Conservation (phyloP, 1,140 invertebrate species). For the Solenopsis fugax region DNA sequence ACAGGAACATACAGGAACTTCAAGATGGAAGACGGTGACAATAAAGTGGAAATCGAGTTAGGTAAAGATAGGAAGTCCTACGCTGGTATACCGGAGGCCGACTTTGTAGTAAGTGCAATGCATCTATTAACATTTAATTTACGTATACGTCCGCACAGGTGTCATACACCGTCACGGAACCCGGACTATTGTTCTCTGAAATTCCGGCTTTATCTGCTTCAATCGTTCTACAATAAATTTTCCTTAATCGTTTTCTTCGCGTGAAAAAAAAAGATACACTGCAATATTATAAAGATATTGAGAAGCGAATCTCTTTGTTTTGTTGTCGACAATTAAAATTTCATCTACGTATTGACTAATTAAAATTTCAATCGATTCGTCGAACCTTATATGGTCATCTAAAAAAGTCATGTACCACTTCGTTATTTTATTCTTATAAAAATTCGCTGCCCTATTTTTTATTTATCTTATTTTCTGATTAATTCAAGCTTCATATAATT, state of each 20-base stretch:
- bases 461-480: neutral
- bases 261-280: neutral
- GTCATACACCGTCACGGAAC: neutral
- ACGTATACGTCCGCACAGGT: neutral
- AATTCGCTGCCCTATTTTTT: neutral
- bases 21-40: constrained; percentile 82
- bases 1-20: constrained; percentile 61
- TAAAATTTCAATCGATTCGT: neutral
- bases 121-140: neutral
- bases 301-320: neutral
- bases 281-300: neutral
- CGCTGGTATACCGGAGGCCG: constrained; percentile 93
- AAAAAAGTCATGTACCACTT: constrained; percentile 5
- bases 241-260: neutral
- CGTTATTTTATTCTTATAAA: neutral
- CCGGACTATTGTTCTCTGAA: neutral
- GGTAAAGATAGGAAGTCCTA: constrained; percentile 90
- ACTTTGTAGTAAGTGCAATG: constrained; percentile 90
- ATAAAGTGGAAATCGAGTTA: constrained; percentile 81
- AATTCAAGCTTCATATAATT: neutral
- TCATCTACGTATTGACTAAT: neutral
- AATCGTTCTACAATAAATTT: neutral
- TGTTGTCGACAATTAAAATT: neutral
- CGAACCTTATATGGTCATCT: constrained; percentile 63
- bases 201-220: neutral